Evolutionary conservation across 2,888 invertebrate species (phyloP), one percentile per base, ranked within the genome.

Genomic region (Limulus polyphemus): DNA sequence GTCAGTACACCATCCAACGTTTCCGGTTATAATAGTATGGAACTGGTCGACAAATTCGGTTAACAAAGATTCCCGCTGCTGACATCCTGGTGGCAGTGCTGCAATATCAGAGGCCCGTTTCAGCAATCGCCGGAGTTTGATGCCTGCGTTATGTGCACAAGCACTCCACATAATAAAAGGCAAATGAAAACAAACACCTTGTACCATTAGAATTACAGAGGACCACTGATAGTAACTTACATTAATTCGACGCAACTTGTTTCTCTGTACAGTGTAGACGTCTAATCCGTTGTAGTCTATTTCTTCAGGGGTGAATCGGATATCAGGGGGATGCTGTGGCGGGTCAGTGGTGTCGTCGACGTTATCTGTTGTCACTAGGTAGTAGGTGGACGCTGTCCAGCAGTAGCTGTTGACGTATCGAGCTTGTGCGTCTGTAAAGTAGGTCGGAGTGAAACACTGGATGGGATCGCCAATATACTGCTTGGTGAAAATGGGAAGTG

Each of bases 381-480:
- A 75, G 65, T 75, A 75, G 11, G 75, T 75, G 66, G 75, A 74
- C 11, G 73, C 71, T 11, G 75, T 75, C 75, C 75, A 75, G 65
- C 75, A 75, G 67, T 72, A 73, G n/a, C 71, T 71, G 63, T 74
- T 73, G 17, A 74, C 72, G 60, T 73, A 74, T 47, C 72, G 67
- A 14, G 74, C 69, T 67, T 75, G 69, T 51, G 74, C 68, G 67
- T 75, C 75, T 55, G 73, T 73, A 68, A 74, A 74, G 62, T 73
- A 74, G 32, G 73, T 73, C n/a, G 74, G 74, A n/a, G 73, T 73
- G 68, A 74, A 79, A 69, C 78, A 79, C 67, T 78, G 77, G 56
- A 79, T 78, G 11, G 78, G 77, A 65, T 76, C 74, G 11, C 78
- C 78, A 54, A 78, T 76, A 69, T 79, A 78, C 71, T 79, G 78